Conservation (phyloP, 2,888 invertebrate genomes). For the Tenodera sinensis region DNA sequence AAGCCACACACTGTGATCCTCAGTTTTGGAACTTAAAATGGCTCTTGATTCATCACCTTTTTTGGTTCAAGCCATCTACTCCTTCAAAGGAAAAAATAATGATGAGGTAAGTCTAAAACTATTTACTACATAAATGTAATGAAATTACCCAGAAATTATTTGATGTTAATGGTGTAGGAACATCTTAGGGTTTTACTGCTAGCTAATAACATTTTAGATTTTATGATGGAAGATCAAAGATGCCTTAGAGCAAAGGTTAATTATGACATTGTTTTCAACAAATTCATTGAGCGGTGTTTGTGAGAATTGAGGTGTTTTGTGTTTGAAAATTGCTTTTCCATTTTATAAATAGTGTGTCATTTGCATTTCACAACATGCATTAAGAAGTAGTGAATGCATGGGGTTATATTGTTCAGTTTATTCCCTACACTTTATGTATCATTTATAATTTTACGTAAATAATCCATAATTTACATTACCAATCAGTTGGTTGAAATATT, state of each 20-base stretch:
- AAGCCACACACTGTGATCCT: not conserved
- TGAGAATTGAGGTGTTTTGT: no score
- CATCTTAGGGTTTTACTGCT: not conserved
- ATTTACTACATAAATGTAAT: not conserved
- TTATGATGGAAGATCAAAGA: not conserved
- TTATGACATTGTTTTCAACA: not conserved
- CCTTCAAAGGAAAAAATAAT: slow-evolving; percentile 94
- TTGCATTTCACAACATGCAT: no score
- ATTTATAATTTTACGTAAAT: no score
- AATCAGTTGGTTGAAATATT: no score
- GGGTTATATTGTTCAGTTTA: no score
- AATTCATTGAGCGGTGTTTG: not conserved
- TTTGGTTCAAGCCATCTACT: slow-evolving; percentile 86
- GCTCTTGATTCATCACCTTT: slow-evolving; percentile 52
- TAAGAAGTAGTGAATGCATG: no score
- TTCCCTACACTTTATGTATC: no score
- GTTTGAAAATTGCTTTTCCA: no score
- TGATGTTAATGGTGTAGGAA: not conserved
- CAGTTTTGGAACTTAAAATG: slow-evolving; percentile 42
- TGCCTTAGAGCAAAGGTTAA: not conserved
- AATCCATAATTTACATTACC: no score
- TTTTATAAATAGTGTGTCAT: no score
- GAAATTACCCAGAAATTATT: not conserved
- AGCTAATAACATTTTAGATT: not conserved
- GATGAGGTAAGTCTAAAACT: slow-evolving; percentile 69